phyloP scores from a whole-genome alignment of 2,113 vertebrate species.

The Carollia perspicillata region DNA sequence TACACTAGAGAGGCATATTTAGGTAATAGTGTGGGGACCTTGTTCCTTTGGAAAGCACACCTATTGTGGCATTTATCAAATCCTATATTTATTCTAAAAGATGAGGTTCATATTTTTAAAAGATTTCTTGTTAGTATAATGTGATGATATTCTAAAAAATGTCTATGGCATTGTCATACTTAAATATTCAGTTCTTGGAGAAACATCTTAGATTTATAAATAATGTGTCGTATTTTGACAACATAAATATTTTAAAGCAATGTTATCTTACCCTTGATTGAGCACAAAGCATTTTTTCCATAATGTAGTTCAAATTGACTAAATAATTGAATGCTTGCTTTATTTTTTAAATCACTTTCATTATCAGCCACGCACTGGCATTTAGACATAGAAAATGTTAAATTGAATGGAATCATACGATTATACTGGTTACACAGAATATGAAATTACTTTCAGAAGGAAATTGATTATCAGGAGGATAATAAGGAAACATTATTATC shows the following conservation, averaged over 20 bases:
- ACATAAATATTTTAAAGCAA: constrained; percentile 48
- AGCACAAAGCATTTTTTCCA: constrained; percentile 22
- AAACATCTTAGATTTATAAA: constrained; percentile 29
- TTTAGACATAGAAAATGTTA: constrained; percentile 43
- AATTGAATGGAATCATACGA: constrained; percentile 35
- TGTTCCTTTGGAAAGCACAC: not conserved
- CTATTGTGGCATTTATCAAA: not conserved
- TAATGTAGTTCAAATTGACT: constrained; percentile 37
- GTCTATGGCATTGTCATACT: not conserved
- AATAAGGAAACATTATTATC: not conserved
- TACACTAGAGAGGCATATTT: not conserved
- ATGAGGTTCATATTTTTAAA: constrained; percentile 4
- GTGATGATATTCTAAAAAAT: not conserved
- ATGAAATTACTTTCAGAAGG: constrained; percentile 33
- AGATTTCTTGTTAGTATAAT: not conserved
- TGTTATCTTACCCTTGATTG: constrained; percentile 55
- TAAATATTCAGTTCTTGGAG: constrained; percentile 30
- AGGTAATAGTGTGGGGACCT: not conserved
- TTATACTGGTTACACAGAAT: constrained; percentile 6
- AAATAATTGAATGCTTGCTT: constrained; percentile 59
- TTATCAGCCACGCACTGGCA: constrained; percentile 24
- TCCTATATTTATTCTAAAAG: not conserved
- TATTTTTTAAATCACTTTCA: constrained; percentile 48
- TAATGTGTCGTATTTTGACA: constrained; percentile 21
- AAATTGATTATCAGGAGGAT: constrained; percentile 35